These are phyloP conservation scores for Malurus splendens DNA, from an alignment of 2,797 vertebrate genomes.

Conservation along the genomic window DNA sequence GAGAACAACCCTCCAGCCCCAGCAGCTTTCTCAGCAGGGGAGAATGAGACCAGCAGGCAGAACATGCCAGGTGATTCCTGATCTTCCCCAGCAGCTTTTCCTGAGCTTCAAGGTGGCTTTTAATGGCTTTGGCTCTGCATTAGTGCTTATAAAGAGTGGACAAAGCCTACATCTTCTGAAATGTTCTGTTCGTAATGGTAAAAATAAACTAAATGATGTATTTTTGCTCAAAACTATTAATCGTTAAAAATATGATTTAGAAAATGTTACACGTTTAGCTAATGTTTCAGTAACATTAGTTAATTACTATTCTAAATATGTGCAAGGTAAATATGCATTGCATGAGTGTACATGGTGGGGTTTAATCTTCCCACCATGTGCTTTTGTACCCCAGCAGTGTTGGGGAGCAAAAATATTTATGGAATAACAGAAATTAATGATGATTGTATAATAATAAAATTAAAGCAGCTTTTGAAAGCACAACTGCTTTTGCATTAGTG, in stretches of 20 bases:
- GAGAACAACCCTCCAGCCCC: conserved; percentile 81
- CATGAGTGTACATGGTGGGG: neutral
- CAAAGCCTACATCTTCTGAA: neutral
- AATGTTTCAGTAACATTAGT: neutral
- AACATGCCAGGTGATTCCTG: conserved; percentile 84
- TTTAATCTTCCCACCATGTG: neutral
- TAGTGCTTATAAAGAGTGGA: neutral
- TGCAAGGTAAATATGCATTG: neutral
- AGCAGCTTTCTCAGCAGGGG: conserved; percentile 80
- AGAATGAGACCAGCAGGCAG: conserved; percentile 80
- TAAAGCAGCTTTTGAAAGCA: neutral
- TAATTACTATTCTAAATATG: neutral
- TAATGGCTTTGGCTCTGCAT: neutral
- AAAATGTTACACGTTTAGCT: neutral
- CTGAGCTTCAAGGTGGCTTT: neutral
- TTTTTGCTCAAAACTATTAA: neutral
- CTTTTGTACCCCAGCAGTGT: neutral
- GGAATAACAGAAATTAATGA: neutral
- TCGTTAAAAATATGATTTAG: neutral
- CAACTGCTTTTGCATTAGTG: neutral
- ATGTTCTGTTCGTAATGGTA: neutral
- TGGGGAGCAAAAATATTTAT: neutral
- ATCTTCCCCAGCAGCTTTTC: neutral
- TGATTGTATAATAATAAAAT: neutral
- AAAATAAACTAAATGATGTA: neutral